Evolutionary conservation across 2,113 vertebrate genomes (phyloP).

Genomic region (Halcyon malimbica): DNA sequence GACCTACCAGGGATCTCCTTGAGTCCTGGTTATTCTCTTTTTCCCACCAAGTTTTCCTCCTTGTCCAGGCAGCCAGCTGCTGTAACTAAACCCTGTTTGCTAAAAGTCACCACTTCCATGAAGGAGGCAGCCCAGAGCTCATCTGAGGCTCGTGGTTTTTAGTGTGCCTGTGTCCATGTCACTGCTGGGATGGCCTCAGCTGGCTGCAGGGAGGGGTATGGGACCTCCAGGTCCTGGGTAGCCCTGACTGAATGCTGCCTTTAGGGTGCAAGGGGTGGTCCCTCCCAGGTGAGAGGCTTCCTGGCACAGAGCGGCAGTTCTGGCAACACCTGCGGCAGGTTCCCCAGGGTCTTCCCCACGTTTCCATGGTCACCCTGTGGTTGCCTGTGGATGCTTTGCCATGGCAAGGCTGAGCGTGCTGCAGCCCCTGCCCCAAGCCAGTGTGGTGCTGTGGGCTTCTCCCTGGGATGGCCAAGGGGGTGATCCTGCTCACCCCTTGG

Average conservation of each 20-base stretch:
- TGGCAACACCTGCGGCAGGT: neutral
- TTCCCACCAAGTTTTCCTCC: neutral
- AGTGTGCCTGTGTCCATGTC: rapidly evolving
- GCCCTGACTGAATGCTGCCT: neutral
- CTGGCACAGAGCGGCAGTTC: neutral
- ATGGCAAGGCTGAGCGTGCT: rapidly evolving
- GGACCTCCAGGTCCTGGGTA: neutral
- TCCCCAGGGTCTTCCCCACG: rapidly evolving
- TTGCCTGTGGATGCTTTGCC: neutral
- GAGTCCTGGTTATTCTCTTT: too few species aligned
- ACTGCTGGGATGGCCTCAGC: neutral
- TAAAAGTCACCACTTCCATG: rapidly evolving
- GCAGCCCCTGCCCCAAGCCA: neutral
- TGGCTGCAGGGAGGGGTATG: too few species aligned
- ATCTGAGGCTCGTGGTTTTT: neutral
- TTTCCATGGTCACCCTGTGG: neutral
- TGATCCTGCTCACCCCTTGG: neutral
- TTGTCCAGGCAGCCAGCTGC: rapidly evolving
- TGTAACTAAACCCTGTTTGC: neutral
- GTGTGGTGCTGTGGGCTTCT: rapidly evolving
- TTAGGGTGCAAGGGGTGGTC: neutral
- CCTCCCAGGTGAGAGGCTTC: neutral
- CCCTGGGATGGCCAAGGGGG: rapidly evolving
- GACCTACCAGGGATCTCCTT: neutral
- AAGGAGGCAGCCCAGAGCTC: too few species aligned